phyloP scores from a whole-genome alignment of 2,113 vertebrate genomes.

The Tenrec ecaudatus region DNA sequence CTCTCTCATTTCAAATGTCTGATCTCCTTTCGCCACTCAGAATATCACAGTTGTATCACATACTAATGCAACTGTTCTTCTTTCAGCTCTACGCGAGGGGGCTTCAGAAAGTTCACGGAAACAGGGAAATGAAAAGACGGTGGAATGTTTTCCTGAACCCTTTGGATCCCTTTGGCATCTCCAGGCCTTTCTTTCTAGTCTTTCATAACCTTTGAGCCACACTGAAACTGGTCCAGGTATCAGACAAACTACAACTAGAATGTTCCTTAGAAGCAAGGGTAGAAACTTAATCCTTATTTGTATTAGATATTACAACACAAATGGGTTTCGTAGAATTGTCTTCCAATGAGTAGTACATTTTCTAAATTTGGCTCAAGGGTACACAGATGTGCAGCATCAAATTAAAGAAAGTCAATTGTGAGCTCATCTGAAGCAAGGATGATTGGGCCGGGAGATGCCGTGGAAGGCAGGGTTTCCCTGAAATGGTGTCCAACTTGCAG shows the following conservation, averaged over 20 bases:
- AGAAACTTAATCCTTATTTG: background rate
- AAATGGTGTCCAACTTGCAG: background rate
- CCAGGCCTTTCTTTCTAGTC: background rate
- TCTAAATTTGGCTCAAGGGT: slow-evolving; percentile 29
- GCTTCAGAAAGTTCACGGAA: too few species aligned
- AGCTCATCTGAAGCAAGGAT: background rate
- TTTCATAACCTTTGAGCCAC: background rate
- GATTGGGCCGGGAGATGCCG: background rate
- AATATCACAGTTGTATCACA: background rate
- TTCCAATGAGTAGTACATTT: too few species aligned
- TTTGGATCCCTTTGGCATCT: too few species aligned
- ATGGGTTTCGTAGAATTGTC: too few species aligned
- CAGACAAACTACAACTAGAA: too few species aligned
- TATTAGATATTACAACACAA: background rate
- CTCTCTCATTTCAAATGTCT: background rate
- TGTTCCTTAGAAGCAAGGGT: background rate
- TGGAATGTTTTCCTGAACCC: too few species aligned
- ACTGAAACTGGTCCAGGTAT: background rate
- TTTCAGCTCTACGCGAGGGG: background rate
- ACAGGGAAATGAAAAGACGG: too few species aligned
- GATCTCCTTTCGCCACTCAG: background rate
- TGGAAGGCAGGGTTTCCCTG: background rate
- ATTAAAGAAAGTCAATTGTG: slow-evolving; percentile 40
- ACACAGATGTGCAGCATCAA: background rate
- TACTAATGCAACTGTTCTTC: background rate